A percentile compares a stretch with the other conserved stretches of the same genome.
Conservation (phyloP, 1,140 invertebrate genomes). For the Frieseomelitta varia region DNA sequence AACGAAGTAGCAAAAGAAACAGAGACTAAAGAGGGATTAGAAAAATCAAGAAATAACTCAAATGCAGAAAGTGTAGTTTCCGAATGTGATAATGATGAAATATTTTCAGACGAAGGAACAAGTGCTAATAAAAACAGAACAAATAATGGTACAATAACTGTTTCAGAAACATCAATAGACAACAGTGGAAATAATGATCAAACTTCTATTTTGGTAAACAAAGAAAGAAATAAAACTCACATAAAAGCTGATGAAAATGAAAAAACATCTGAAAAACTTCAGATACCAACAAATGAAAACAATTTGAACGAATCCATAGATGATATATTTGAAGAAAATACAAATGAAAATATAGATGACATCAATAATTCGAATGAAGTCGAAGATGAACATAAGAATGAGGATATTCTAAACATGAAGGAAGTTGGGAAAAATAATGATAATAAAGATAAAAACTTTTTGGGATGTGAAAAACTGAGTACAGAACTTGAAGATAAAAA, state of each 20-base stretch:
- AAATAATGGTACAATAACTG: background rate
- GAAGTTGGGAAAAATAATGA: background rate
- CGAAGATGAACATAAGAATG: background rate
- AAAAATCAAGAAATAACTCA: background rate
- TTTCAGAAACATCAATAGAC: background rate
- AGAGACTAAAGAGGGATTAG: background rate
- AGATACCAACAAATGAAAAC: background rate
- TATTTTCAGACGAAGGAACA: conserved; percentile 67
- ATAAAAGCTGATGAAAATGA: background rate
- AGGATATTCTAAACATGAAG: background rate
- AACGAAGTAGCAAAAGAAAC: background rate
- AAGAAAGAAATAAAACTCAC: background rate
- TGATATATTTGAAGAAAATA: conserved; percentile 40
- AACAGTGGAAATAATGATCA: background rate
- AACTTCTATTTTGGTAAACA: background rate
- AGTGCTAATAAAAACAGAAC: background rate
- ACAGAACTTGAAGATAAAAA: background rate
- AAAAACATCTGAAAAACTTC: background rate
- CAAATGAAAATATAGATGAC: background rate
- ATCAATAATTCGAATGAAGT: background rate
- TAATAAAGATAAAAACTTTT: background rate
- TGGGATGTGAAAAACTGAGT: background rate
- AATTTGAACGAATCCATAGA: conserved; percentile 16
- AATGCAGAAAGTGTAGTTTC: conserved; percentile 51
- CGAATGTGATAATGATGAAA: conserved; percentile 68